These are phyloP conservation scores for Cepphus grylle DNA, from an alignment of 2,113 vertebrate genomes.

Conservation along the genomic window DNA sequence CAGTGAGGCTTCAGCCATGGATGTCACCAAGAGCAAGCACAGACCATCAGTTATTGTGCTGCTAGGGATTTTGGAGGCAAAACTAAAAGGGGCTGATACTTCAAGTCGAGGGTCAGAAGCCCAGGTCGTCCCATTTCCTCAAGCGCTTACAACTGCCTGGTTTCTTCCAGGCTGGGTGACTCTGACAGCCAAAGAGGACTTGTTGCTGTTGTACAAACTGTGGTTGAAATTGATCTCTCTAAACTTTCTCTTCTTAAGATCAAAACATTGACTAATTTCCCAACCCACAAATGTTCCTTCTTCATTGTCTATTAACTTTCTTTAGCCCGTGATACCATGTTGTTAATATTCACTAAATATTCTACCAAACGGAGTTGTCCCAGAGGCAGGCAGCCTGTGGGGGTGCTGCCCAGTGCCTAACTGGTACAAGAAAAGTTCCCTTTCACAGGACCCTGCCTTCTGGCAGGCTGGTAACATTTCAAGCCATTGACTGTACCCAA, in stretches of 20 bases:
- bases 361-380: neutral
- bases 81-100: neutral
- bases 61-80: neutral
- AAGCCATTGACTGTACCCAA: neutral
- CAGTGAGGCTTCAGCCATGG: neutral
- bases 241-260: neutral
- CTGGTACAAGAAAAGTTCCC: neutral
- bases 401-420: neutral
- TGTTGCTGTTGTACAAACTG: neutral
- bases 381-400: neutral
- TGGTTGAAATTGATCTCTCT: neutral
- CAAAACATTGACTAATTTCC: neutral
- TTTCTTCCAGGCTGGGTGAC: neutral
- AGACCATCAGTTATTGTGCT: neutral
- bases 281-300: neutral
- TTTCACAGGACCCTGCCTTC: neutral
- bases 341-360: neutral
- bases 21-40: neutral
- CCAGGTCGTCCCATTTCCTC: neutral
- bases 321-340: neutral
- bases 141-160: neutral
- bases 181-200: neutral
- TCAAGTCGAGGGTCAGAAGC: neutral
- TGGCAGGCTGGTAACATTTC: neutral
- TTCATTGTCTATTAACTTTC: neutral